phyloP scores from a whole-genome alignment of 2,888 invertebrate species.

The Phengaris arion region DNA sequence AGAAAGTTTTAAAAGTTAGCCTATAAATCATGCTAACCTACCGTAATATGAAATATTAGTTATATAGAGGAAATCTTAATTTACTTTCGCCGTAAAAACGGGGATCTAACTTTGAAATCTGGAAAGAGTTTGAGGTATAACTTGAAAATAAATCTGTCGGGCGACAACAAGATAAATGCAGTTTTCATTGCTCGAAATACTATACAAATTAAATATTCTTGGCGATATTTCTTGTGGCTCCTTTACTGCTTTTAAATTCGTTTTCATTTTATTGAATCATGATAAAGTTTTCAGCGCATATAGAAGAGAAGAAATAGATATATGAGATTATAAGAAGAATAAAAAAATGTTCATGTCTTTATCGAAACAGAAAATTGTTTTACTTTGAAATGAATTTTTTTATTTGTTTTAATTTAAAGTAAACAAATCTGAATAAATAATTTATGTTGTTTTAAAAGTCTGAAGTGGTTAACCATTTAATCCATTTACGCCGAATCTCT shows the following conservation, averaged over 20 bases:
- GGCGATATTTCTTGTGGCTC: constrained; percentile 8
- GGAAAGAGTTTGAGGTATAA: constrained; percentile 61
- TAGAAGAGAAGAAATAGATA: too few species aligned
- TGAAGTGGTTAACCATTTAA: too few species aligned
- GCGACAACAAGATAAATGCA: constrained; percentile 38
- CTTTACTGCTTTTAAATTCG: constrained; percentile 8
- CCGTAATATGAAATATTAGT: constrained; percentile 69
- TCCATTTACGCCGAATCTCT: too few species aligned
- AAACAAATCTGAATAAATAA: too few species aligned
- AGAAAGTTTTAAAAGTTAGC: constrained; percentile 68
- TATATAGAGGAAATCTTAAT: constrained; percentile 72
- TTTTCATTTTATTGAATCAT: background rate
- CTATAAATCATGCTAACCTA: constrained; percentile 73
- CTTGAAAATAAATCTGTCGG: constrained; percentile 50
- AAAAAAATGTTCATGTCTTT: too few species aligned
- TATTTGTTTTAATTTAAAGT: too few species aligned
- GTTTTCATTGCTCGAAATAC: constrained; percentile 35
- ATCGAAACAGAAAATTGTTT: too few species aligned
- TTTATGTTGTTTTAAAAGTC: too few species aligned
- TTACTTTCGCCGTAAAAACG: constrained; percentile 71
- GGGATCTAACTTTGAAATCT: constrained; percentile 62
- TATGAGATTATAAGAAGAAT: too few species aligned
- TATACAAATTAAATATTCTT: constrained; percentile 24
- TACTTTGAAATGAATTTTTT: too few species aligned
- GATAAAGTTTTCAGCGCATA: background rate